Evolutionary conservation across 2,113 vertebrate species (phyloP).

Genomic region (Globicephala melas): DNA sequence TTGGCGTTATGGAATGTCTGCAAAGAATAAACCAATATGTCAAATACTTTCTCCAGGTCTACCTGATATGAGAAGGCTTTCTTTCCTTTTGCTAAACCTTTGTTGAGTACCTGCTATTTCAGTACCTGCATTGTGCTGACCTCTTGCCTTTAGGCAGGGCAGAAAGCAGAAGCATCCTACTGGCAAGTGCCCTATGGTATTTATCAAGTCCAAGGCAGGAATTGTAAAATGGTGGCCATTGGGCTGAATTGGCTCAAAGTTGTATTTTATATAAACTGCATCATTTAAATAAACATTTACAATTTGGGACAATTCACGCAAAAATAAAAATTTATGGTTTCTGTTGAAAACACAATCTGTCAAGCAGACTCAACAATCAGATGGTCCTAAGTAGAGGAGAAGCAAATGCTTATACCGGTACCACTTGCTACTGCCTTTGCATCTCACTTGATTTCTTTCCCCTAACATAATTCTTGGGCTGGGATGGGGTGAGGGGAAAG

Average conservation of each 20-base stretch:
- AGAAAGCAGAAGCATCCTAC: not conserved
- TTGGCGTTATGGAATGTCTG: not conserved
- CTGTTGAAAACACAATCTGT: not conserved
- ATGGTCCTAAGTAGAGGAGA: not conserved
- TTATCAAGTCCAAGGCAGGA: not conserved
- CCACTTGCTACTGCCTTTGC: not conserved
- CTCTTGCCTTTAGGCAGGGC: not conserved
- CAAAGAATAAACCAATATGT: not conserved
- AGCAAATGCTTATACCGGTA: not conserved
- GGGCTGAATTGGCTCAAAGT: not conserved
- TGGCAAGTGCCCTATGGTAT: not conserved
- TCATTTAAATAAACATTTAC: not conserved
- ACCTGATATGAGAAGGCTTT: not conserved
- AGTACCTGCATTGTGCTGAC: not conserved
- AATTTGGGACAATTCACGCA: not conserved
- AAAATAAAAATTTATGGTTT: not conserved
- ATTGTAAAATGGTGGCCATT: not conserved
- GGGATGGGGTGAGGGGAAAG: fast-evolving
- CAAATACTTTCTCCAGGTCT: not conserved
- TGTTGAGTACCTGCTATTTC: not conserved
- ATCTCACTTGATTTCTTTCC: not conserved
- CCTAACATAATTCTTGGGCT: not conserved
- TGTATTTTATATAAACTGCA: not conserved
- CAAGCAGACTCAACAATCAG: not conserved
- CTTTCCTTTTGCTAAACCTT: not conserved